Evolutionary conservation across 2,888 invertebrate genomes (phyloP), one percentile per base, ranked within the genome.

Genomic region (Fabriciana adippe): DNA sequence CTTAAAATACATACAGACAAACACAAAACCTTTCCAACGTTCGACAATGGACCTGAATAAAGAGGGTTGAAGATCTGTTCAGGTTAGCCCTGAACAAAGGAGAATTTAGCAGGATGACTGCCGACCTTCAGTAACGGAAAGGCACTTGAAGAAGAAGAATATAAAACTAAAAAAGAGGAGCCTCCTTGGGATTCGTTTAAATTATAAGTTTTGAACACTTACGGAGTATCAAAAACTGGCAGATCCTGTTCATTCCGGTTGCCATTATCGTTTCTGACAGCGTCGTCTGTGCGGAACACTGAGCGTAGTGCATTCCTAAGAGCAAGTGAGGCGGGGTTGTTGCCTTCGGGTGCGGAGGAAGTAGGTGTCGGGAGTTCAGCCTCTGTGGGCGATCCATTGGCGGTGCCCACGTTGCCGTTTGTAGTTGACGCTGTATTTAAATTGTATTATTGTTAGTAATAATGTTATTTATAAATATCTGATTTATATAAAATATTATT

Each of bases 291-390:
- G 18, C 88, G 81, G 81, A 90, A 90, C 66, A 88, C 90, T 73
- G 84, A 88, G 18, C 91, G 87, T n/a, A 92, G 76, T 0, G 91
- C 92, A 76, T 88, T 92, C 50, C 90, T 80, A 3, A 92, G 75
- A 18, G 91, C 89, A 0, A 90, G 80, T 0, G 91, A 88, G 0
- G 86, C 85, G 0, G 88, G 84, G 67, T 83, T 85, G 67, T 83
- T 85, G 66, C 78, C 80, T 47, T 87, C 90, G 1, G 90, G 89
- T 0, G 88, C 86, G 0, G 86, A 82, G 0, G 90, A 88, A 18
- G 92, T 92, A 0, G 92, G 92, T 1, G 93, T 92, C 0, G 90
- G 86, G 2, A 89, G 79, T 53, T 92, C 93, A 0, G 90, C 86
- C 64, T 92, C 92, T 0, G 87, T 84, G 0, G 92, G 92, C 0